Percentiles rank a stretch among this genome's conserved stretches.
Evolutionary conservation across 2,888 invertebrate genomes (phyloP).

Genomic region (Leptinotarsa juncta): DNA sequence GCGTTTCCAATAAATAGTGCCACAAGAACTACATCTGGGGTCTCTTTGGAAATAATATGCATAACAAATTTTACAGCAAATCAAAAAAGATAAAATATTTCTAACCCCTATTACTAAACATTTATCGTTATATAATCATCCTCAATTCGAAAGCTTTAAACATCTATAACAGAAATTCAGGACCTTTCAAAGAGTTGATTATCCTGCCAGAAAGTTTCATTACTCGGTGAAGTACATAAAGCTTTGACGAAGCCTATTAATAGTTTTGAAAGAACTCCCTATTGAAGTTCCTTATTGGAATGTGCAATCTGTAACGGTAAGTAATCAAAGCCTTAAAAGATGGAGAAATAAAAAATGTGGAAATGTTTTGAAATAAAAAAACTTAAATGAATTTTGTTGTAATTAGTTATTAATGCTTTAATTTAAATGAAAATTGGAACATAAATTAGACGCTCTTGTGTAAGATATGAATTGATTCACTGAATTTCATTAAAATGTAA

Average conservation of each 20-base stretch:
- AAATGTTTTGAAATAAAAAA: background rate
- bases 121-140: background rate
- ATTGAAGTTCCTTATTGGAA: background rate
- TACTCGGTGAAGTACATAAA: background rate
- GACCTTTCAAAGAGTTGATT: background rate
- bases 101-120: no score
- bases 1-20: no score
- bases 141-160: background rate
- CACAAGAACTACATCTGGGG: no score
- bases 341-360: no score
- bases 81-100: no score
- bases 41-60: no score
- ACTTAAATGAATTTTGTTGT: background rate
- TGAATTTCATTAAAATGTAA: no score
- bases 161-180: background rate
- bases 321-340: no score
- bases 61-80: no score
- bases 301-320: no score
- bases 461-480: no score
- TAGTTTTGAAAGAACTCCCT: background rate
- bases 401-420: background rate
- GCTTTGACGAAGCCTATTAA: background rate
- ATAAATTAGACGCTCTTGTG: no score
- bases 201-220: background rate
- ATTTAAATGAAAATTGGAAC: background rate